These are phyloP conservation scores for Mimachlamys varia DNA, from an alignment of 2,888 invertebrate species.

Conservation along the genomic window DNA sequence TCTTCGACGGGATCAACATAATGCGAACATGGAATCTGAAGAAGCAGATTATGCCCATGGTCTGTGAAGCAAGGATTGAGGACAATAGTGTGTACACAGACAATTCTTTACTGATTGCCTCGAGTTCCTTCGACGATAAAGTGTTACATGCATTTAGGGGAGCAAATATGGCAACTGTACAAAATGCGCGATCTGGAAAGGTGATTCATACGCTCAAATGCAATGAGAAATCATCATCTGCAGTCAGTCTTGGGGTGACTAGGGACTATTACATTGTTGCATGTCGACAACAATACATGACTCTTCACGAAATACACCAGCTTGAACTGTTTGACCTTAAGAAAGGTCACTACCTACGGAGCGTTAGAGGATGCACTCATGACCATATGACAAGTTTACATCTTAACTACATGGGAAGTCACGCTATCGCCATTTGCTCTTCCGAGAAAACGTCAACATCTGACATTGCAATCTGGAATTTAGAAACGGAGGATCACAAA, in stretches of 20 bases:
- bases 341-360: conserved; percentile 73
- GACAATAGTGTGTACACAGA: conserved; percentile 73
- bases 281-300: conserved; percentile 75
- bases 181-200: conserved; percentile 73
- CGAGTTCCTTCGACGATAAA: conserved; percentile 67
- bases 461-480: conserved; percentile 79
- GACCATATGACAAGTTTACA: conserved; percentile 73
- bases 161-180: conserved; percentile 70
- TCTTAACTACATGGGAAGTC: conserved; percentile 75
- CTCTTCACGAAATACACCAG: conserved; percentile 73
- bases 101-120: conserved; percentile 70
- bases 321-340: conserved; percentile 77
- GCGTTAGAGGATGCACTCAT: conserved; percentile 75
- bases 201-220: conserved; percentile 72
- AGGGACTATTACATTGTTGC: conserved; percentile 77
- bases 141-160: conserved; percentile 76
- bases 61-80: conserved; percentile 64
- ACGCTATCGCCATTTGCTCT: conserved; percentile 74
- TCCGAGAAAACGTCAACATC: conserved; percentile 72
- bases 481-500: conserved; percentile 80
- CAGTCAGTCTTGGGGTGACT: conserved; percentile 74
- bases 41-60: conserved; percentile 59
- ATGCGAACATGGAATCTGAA: conserved; percentile 73
- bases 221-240: conserved; percentile 70
- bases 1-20: conserved; percentile 75